Percentiles rank a stretch among this genome's conserved stretches.
phyloP scores from a whole-genome alignment of 2,797 vertebrate genomes.

The Sebastes alutus region DNA sequence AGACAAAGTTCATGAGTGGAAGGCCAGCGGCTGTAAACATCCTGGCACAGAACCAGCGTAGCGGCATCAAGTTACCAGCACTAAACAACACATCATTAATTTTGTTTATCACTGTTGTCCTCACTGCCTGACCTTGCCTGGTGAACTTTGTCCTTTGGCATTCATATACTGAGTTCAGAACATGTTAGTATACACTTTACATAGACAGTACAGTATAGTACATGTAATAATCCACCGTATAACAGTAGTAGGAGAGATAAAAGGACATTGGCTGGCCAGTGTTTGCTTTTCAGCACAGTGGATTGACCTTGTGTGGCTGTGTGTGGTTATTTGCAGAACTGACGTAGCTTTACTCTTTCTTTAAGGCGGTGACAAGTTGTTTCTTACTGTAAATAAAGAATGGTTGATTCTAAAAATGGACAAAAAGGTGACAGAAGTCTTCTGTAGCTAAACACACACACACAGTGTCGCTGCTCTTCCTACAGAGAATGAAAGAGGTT shows the following conservation, averaged over 20 bases:
- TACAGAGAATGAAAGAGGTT: not conserved
- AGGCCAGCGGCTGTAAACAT: not conserved
- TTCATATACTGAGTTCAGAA: not conserved
- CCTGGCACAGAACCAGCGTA: not conserved
- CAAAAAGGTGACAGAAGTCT: not conserved
- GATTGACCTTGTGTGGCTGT: not conserved
- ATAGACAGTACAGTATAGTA: not conserved
- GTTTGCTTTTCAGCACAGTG: not conserved
- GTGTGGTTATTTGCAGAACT: conserved; percentile 12
- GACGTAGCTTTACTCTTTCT: not conserved
- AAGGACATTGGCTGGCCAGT: not conserved
- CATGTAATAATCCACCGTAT: not conserved
- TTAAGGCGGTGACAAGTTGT: conserved; percentile 4
- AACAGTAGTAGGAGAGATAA: not conserved
- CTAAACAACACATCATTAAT: conserved; percentile 42
- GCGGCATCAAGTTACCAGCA: conserved; percentile 25
- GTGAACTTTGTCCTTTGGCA: conserved; percentile 36
- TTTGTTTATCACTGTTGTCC: conserved; percentile 37
- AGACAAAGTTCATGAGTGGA: not conserved
- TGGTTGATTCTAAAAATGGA: not conserved
- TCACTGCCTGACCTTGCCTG: conserved; percentile 21
- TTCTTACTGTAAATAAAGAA: conserved; percentile 1
- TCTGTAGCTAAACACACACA: not conserved
- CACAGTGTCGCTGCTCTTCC: not conserved
- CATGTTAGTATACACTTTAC: not conserved